Base-by-base conservation (phyloP, 2,888 invertebrate genomes). In the Chaetoderma sp. region DNA sequence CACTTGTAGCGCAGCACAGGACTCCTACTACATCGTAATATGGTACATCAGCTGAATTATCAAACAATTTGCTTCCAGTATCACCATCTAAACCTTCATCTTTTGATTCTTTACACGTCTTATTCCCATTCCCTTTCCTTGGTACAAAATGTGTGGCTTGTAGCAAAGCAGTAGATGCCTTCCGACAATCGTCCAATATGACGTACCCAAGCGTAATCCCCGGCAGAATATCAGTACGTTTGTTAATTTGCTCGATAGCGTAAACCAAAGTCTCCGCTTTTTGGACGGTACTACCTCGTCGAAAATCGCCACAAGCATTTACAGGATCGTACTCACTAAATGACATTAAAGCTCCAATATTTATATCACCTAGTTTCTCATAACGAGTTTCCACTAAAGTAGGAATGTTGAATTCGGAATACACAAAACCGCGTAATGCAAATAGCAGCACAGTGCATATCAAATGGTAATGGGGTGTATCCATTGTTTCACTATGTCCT, bases 131-230 rank as follows among this genome's bases (percentile, higher is more conserved):
- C n/a, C n/a, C 18, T 16, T 3, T 27, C 27, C 49, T 52, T 2
- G 66, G 72, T 13, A 79, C 61, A 33, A 80, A 79, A 23, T 75
- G 73, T 30, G 78, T 56, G 8, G 78, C 70, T 52, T 77, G 77
- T 5, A 69, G 74, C 5, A 78, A 55, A 5, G 78, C 75, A 0
- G 75, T 76, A 10, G 65, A 72, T 3, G 70, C 60, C 45, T 72
- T 77, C 58, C 67, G 61, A 57, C 80, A 80, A 59, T 77, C 77
- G 60, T 80, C 80, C 13, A 77, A 58, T 4, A 78, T 73, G 36
- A 73, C 74, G 42, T 70, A 75, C 0, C 80, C 80, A 3, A 80
- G 67, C 4, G 61, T 62, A 5, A 72, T 44, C 32, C 72, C 65
- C 1, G 72, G 71, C 18, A 80, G 68, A 8, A 77, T 32, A 18